Evolutionary conservation across 2,113 vertebrate species (phyloP).

Genomic region (Sturnira hondurensis): DNA sequence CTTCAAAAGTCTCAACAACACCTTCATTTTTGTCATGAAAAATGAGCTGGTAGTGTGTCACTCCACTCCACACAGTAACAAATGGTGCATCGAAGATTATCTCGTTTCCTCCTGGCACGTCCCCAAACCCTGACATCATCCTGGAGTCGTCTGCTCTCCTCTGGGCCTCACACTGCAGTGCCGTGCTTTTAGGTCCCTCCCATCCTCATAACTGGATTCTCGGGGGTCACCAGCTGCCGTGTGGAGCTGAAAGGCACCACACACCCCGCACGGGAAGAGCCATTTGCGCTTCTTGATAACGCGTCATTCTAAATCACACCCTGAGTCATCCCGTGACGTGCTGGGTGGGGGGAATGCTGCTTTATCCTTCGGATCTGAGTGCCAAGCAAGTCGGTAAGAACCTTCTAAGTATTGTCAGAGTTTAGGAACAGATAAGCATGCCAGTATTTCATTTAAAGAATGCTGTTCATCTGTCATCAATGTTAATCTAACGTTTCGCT

Average conservation of each 20-base stretch:
- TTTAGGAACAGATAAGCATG: neutral
- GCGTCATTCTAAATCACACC: neutral
- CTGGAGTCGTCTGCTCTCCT: conserved; percentile 76
- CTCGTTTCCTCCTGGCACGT: conserved; percentile 68
- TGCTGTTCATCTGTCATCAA: neutral
- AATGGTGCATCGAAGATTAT: conserved; percentile 57
- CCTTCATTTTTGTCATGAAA: conserved; percentile 31
- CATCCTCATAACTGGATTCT: conserved; percentile 61
- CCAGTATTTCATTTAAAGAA: neutral
- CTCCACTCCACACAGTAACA: conserved; percentile 5
- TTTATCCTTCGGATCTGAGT: conserved; percentile 1
- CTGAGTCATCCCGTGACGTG: neutral
- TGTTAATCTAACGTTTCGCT: neutral
- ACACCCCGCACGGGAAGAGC: conserved; percentile 49
- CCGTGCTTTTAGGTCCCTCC: conserved; percentile 62
- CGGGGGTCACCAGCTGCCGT: neutral
- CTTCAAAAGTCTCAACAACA: conserved; percentile 5
- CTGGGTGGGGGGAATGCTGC: neutral
- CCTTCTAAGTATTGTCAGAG: neutral
- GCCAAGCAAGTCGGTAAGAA: neutral
- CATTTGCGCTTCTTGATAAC: neutral
- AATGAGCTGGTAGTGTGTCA: neutral
- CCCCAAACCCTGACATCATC: conserved; percentile 77
- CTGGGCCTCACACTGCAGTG: conserved; percentile 74
- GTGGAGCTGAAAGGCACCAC: neutral